Percentiles rank a stretch among this genome's conserved stretches.
Evolutionary conservation across 1,140 invertebrate species (phyloP).

Genomic region (Periplaneta americana): DNA sequence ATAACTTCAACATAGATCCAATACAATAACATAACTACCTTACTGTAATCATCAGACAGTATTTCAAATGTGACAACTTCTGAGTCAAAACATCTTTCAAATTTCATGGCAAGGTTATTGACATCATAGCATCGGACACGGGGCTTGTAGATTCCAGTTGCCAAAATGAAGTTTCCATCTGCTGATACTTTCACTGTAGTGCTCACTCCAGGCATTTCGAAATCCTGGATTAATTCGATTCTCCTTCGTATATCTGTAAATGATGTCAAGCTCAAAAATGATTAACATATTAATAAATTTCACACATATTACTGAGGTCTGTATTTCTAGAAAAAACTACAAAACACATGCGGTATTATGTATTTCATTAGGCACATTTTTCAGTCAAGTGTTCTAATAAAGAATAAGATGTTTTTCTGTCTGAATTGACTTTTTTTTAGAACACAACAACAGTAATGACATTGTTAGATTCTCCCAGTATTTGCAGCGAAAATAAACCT

Average conservation of each 20-base stretch:
- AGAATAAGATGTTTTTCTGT: too few species aligned
- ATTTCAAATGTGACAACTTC: constrained; percentile 87
- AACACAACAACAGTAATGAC: too few species aligned
- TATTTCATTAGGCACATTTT: too few species aligned
- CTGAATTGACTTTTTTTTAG: too few species aligned
- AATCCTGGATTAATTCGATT: constrained; percentile 97
- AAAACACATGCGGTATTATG: too few species aligned
- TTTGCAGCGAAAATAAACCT: too few species aligned
- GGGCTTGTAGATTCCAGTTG: constrained; percentile 95
- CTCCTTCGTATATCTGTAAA: constrained; percentile 68
- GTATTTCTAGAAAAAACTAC: too few species aligned
- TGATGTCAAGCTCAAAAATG: neutral
- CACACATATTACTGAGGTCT: too few species aligned
- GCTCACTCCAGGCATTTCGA: constrained; percentile 96
- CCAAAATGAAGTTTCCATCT: constrained; percentile 90
- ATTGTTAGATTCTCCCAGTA: too few species aligned
- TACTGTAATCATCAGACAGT: constrained; percentile 85
- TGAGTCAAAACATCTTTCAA: constrained; percentile 96
- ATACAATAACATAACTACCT: too few species aligned
- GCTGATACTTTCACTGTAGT: constrained; percentile 78
- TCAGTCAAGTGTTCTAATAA: too few species aligned
- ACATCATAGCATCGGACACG: constrained; percentile 94
- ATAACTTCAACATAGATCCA: too few species aligned
- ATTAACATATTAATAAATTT: neutral
- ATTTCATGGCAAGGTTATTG: constrained; percentile 93